Conservation (phyloP, 2,797 vertebrate genomes). For the Leptodactylus fallax region DNA sequence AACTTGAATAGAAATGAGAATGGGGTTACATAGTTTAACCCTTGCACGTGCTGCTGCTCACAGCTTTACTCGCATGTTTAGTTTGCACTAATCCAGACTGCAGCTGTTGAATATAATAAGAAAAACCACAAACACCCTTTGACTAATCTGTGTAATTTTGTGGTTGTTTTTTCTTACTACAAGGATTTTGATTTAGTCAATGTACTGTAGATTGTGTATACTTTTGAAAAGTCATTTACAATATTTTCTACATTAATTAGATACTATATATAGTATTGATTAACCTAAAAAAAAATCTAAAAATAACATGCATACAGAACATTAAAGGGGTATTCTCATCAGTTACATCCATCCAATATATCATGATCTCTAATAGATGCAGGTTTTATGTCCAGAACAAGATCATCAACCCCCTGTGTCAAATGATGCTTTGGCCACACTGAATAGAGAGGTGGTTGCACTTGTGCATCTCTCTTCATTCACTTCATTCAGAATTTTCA, state of each 20-base stretch:
- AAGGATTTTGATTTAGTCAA: neutral
- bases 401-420: no score
- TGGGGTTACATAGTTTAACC: slow-evolving; percentile 60
- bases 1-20: slow-evolving; percentile 54
- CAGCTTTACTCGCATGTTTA: slow-evolving; percentile 24
- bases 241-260: neutral
- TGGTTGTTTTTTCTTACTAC: slow-evolving; percentile 10
- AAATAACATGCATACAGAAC: no score
- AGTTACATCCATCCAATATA: no score
- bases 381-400: no score
- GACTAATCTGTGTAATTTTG: slow-evolving; percentile 38
- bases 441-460: no score
- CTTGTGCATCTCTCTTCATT: no score
- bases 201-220: neutral
- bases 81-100: slow-evolving; percentile 56
- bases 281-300: neutral
- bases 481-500: no score
- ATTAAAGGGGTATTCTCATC: no score
- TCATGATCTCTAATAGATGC: no score
- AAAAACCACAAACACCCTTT: slow-evolving; percentile 48
- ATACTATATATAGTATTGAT: neutral
- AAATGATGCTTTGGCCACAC: no score
- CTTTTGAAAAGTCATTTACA: neutral
- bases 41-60: slow-evolving; percentile 57
- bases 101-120: slow-evolving; percentile 40